These are phyloP conservation scores for Gallinago stenura DNA, from an alignment of 2,797 vertebrate genomes.

Conservation along the genomic window DNA sequence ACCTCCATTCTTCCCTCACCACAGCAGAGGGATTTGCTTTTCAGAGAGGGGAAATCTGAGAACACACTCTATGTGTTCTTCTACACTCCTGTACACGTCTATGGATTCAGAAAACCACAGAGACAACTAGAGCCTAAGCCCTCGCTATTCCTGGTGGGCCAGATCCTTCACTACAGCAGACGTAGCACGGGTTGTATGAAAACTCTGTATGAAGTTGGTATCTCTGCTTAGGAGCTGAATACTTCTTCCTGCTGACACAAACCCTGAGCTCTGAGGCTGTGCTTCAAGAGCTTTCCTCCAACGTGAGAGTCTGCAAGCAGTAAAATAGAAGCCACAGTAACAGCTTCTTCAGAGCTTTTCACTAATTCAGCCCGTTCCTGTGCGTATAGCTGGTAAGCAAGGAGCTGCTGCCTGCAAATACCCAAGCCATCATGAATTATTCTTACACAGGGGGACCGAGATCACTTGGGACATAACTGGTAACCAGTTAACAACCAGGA, in stretches of 20 bases:
- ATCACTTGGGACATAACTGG: background rate
- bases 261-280: background rate
- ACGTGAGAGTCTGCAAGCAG: background rate
- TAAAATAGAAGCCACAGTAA: background rate
- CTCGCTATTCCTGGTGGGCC: background rate
- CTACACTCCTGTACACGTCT: background rate
- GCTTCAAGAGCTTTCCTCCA: background rate
- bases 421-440: background rate
- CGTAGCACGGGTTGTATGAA: background rate
- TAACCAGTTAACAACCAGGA: background rate
- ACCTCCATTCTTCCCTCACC: slow-evolving; percentile 65
- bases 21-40: slow-evolving; percentile 56
- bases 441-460: background rate
- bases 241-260: background rate
- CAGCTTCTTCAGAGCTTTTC: background rate
- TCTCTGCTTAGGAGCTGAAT: background rate
- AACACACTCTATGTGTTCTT: background rate
- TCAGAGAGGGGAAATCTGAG: slow-evolving; percentile 50
- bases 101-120: slow-evolving; percentile 37
- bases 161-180: background rate
- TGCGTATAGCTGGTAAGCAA: background rate
- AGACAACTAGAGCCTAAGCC: background rate
- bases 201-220: background rate
- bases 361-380: background rate
- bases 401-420: background rate